Evolutionary conservation across 2,888 invertebrate species (phyloP).

Genomic region (Dioctria linearis): DNA sequence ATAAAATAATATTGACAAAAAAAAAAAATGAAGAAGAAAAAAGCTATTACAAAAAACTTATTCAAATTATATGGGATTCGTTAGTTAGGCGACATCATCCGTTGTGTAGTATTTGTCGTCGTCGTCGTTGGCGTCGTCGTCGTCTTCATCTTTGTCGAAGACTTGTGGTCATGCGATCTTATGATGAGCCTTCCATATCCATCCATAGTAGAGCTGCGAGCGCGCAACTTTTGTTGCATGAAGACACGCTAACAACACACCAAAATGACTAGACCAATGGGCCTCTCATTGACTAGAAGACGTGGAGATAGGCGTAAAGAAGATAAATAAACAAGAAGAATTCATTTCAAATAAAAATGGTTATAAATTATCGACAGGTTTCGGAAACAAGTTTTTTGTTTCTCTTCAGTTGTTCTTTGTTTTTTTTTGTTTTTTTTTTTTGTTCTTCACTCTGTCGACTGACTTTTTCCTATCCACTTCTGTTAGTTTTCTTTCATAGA

Average conservation of each 20-base stretch:
- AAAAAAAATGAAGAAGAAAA: neutral
- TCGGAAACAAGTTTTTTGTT: constrained; percentile 49
- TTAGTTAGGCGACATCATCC: neutral
- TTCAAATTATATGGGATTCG: neutral
- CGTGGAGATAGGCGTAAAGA: constrained; percentile 37
- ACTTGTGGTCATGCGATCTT: too few species aligned
- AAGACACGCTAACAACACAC: neutral
- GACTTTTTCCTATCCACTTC: too few species aligned
- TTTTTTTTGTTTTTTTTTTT: constrained; percentile 9
- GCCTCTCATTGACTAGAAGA: constrained; percentile 39
- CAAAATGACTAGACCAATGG: constrained; percentile 42
- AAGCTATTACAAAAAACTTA: constrained; percentile 22
- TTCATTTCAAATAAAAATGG: constrained; percentile 51
- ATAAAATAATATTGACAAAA: constrained; percentile 1
- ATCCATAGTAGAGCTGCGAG: too few species aligned
- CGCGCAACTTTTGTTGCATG: neutral
- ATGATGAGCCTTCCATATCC: too few species aligned
- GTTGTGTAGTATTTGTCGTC: neutral
- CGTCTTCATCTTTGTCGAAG: neutral
- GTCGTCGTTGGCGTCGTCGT: neutral
- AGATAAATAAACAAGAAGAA: constrained; percentile 40
- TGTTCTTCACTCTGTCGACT: too few species aligned
- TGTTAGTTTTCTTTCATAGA: too few species aligned
- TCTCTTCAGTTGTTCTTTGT: neutral
- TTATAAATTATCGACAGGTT: constrained; percentile 50